These are phyloP conservation scores for Silurus meridionalis DNA, from an alignment of 2,113 vertebrate species.

Conservation along the genomic window DNA sequence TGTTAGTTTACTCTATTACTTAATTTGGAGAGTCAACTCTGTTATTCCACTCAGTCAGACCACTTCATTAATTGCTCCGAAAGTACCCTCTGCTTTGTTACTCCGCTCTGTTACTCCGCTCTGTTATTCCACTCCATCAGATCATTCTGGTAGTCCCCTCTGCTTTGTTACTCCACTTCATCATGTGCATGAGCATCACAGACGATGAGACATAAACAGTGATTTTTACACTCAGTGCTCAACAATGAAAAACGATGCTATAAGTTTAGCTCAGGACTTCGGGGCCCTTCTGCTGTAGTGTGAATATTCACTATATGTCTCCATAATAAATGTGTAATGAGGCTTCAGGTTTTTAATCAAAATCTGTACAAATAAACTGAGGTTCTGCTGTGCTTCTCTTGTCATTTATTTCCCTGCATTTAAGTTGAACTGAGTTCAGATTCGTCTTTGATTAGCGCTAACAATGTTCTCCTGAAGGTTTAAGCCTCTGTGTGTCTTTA, in stretches of 20 bases:
- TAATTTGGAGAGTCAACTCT: not conserved
- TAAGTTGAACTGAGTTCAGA: not conserved
- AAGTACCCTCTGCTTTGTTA: not conserved
- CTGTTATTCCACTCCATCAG: not conserved
- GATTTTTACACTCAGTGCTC: not conserved
- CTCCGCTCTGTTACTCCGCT: not conserved
- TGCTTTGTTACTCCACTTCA: not conserved
- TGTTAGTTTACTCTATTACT: not conserved
- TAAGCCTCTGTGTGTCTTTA: not conserved
- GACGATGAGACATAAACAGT: not conserved
- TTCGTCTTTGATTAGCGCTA: slow-evolving; percentile 6
- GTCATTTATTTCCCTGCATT: not conserved
- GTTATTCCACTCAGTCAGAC: not conserved
- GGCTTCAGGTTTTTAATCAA: not conserved
- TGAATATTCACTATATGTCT: not conserved
- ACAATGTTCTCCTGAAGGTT: not conserved
- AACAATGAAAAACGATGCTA: not conserved
- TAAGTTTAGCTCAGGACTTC: not conserved
- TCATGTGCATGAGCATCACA: not conserved
- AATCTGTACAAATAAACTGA: slow-evolving; percentile 18
- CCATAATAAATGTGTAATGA: not conserved
- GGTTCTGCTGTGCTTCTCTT: not conserved
- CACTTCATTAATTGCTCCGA: no score
- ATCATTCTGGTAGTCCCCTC: no score
- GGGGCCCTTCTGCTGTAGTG: not conserved